Evolutionary conservation across 2,888 invertebrate species (phyloP), one percentile per base, ranked within the genome.

Genomic region (Dryadula phaetusa): DNA sequence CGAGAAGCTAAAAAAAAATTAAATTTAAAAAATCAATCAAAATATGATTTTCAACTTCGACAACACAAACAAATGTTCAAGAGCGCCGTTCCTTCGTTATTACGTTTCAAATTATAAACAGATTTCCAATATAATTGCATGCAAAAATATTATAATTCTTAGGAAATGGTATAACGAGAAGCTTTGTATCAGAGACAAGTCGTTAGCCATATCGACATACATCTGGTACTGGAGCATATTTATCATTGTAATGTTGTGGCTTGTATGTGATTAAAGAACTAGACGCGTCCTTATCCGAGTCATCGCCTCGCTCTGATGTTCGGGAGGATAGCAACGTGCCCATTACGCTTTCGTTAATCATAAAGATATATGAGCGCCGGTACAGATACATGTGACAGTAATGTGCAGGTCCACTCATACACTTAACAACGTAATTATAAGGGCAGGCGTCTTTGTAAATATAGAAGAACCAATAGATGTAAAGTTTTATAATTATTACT

Each of bases 321-420:
- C 28, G 7, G 18, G 37, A 47, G 14, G 28, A 22, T 47, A 47
- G 14, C n/a, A 22, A 47, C 1, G 22, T 25, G n/a, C 14, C 47
- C 25, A 47, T 47, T 47, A 47, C 22, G 14, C 47, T 47, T 46
- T 47, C 47, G 6, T 47, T 47, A 47, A 47, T 47, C 47, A 47
- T 25, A 22, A 47, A 47, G 47, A 47, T 47, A 47, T 47, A 47
- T 47, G 47, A n/a, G 22, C 14, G 47, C 20, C 25, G 25, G n/a
- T 14, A 25, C 25, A 42, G 47, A 0, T n/a, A 8, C n/a, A n/a
- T n/a, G n/a, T 25, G 8, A 25, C n/a, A n/a, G 49, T 28, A 8
- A 49, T 25, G 7, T 49, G 3, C 14, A 49, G 25, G 49, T 49
- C n/a, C n/a, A 49, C 3, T 49, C 25, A n/a, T n/a, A 2, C 7